phyloP scores from a whole-genome alignment of 37 sponge, comb jelly and placozoan genomes.

The Bolinopsis microptera region DNA sequence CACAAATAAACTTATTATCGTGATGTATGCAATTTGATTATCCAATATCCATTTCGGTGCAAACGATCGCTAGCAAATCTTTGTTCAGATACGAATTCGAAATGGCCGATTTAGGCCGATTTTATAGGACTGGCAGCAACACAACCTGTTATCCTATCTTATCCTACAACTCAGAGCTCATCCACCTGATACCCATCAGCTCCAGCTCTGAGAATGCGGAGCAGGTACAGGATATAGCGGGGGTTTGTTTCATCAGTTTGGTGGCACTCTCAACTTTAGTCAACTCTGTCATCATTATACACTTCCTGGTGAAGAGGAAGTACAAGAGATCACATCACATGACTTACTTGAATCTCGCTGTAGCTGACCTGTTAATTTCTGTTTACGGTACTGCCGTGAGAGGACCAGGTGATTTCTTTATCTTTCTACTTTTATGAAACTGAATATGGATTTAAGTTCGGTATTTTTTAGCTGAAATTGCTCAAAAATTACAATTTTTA shows the following conservation, averaged over 20 bases:
- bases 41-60: too few relatives aligned
- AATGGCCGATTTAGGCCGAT: neutral
- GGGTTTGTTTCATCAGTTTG: neutral
- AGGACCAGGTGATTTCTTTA: constrained; percentile 15
- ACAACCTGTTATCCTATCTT: too few relatives aligned
- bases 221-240: neutral
- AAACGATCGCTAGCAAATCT: too few relatives aligned
- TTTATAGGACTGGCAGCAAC: neutral
- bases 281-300: neutral
- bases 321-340: neutral
- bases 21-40: too few relatives aligned
- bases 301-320: neutral
- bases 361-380: neutral
- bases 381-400: neutral
- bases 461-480: neutral
- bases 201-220: neutral
- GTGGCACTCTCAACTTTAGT: neutral
- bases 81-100: too few relatives aligned
- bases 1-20: too few relatives aligned
- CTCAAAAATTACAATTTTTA: neutral
- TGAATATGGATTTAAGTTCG: neutral
- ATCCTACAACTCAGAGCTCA: neutral
- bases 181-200: neutral
- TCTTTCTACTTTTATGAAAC: neutral
- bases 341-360: constrained; percentile 17